Base-by-base conservation (phyloP, 1,140 invertebrate species). In the Physella acuta region DNA sequence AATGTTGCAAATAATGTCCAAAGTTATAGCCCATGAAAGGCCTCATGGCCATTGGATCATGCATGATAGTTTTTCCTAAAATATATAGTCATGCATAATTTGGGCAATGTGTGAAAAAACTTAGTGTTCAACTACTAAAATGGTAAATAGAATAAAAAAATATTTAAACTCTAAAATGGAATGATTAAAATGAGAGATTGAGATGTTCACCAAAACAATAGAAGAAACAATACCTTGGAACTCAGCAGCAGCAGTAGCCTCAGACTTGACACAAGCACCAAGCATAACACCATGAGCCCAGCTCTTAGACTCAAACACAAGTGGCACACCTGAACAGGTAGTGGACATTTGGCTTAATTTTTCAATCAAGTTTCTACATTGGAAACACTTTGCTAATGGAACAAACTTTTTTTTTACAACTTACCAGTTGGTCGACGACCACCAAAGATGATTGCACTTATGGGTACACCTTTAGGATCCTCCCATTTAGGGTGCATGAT, bases 11-110 rank as follows among this genome's bases (percentile, higher is more conserved):
- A 84, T 99, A 99, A 72, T 97, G 86, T 17, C 97, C 96, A 82
- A 99, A 99, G 85, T 99, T 99, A 88, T 99, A 99, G 2, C 97
- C 97, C 83, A 99, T 98, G 89, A 99, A 99, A 30, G 97, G 97
- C 60, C 97, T 88, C 96, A 99, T 99, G 0, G 97, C 97, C 86
- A 99, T 98, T 30, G 97, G 97, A 88, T 99, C 97, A 39, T 73
- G 72, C 68, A 73, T 73, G 36, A 73, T 73, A n/a, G 44, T 70
- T 67, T 73, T 73, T 11, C 72, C 72, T 73, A 56, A 30, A 44
- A 20, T 11, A 20, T 11, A 44, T 11, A 44, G 39, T n/a, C n/a
- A n/a, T 44, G 39, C 39, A 44, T 44, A 8, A 44, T 11, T 44
- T 44, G 20, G 39, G 20, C 39, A 44, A 44, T 44, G 20, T 44